These are phyloP conservation scores for Teleogryllus oceanicus DNA, from an alignment of 2,888 invertebrate genomes.

Conservation along the genomic window DNA sequence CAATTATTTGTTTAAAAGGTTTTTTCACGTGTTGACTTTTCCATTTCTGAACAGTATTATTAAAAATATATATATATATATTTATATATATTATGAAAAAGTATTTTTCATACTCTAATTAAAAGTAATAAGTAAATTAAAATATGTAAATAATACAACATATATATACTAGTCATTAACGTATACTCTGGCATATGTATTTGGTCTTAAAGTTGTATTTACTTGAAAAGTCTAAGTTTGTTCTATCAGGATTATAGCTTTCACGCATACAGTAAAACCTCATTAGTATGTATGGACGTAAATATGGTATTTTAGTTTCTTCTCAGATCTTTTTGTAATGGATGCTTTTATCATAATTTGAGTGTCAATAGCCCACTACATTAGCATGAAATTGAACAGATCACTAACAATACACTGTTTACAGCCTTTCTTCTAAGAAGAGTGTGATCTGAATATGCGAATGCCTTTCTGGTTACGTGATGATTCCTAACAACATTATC, in stretches of 20 bases:
- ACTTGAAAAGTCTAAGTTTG: neutral
- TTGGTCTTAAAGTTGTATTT: neutral
- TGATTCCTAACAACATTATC: neutral
- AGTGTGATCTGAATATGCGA: slow-evolving; percentile 10
- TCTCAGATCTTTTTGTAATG: neutral
- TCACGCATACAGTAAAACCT: slow-evolving; percentile 5
- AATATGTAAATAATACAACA: slow-evolving; percentile 21
- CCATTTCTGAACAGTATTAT: slow-evolving; percentile 18
- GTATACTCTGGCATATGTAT: slow-evolving; percentile 18
- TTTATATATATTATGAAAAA: neutral
- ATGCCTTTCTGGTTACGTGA: slow-evolving; percentile 10
- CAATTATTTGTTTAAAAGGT: too few relatives aligned
- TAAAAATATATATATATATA: neutral
- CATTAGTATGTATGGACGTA: neutral
- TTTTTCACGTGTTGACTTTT: slow-evolving; percentile 23
- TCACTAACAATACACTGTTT: neutral
- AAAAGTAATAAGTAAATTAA: neutral
- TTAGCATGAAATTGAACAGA: slow-evolving; percentile 6
- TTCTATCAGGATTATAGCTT: neutral
- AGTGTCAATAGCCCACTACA: neutral
- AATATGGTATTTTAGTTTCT: neutral
- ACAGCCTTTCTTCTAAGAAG: slow-evolving; percentile 18
- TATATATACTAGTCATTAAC: neutral
- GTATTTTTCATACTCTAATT: neutral
- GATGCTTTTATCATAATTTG: neutral